Evolutionary conservation across 2,797 vertebrate genomes (phyloP).

Genomic region (Moxostoma hubbsi): DNA sequence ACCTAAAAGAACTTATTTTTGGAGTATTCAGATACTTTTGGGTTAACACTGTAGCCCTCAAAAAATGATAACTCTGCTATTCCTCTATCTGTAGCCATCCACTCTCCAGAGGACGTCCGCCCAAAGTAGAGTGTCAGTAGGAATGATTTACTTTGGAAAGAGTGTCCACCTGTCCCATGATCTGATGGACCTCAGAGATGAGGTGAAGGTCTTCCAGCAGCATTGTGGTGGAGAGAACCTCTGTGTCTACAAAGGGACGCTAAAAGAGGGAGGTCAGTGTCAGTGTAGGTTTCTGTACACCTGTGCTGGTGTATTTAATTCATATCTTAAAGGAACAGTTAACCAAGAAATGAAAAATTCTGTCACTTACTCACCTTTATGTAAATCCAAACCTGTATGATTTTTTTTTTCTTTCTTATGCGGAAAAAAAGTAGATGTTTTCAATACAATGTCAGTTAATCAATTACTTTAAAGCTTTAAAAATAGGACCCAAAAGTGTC

Average conservation of each 20-base stretch:
- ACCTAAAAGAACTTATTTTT: too few species aligned
- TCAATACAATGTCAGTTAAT: too few species aligned
- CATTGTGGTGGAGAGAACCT: conserved; percentile 96
- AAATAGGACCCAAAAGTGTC: too few species aligned
- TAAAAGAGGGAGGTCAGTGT: conserved; percentile 87
- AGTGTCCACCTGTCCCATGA: conserved; percentile 81
- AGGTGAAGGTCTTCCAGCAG: conserved; percentile 92
- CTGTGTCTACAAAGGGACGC: conserved; percentile 88
- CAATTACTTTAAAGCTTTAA: too few species aligned
- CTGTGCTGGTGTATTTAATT: conserved; percentile 3
- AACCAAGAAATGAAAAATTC: not conserved
- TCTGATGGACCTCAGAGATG: conserved; percentile 79
- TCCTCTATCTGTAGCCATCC: conserved; percentile 73
- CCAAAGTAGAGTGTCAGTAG: conserved; percentile 82
- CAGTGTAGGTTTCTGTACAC: conserved; percentile 1
- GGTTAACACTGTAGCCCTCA: too few species aligned
- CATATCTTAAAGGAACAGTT: not conserved
- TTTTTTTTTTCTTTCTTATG: too few species aligned
- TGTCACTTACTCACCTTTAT: not conserved
- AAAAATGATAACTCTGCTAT: not conserved
- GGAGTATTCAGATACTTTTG: too few species aligned
- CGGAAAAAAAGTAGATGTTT: too few species aligned
- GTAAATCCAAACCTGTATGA: too few species aligned
- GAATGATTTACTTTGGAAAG: conserved; percentile 91
- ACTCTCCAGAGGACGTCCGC: conserved; percentile 75